Evolutionary conservation across 2,113 vertebrate species (phyloP), one percentile per base, ranked within the genome.

Genomic region (Apistogramma diplotaenia): DNA sequence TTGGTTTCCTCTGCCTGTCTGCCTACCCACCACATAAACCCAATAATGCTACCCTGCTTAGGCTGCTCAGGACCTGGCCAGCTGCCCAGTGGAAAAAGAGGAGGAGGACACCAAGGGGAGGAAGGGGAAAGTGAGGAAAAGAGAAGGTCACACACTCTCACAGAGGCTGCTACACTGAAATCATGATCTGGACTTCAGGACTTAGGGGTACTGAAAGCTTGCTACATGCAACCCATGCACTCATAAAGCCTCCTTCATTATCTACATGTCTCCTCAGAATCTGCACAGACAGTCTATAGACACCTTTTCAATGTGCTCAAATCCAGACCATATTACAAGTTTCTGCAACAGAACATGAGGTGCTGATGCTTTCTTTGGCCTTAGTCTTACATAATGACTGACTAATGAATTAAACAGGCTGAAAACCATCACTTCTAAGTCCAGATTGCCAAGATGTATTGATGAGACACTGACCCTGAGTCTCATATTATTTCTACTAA

Each of bases 11-110:
- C 82, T 81, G 89, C 88, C 89, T 89, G 91, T 89, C 91, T 90
- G 83, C 86, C 89, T 89, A 84, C 89, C 83, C 86, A 85, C 80
- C 89, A 88, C 89, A 92, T 89, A 90, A 91, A 94, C 86, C 90
- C 85, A 92, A 93, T 93, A 94, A 93, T 81, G 87, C 87, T 88
- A 89, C 84, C 81, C 80, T 76, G 82, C 85, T 81, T 74, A 55
- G 89, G 71, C 91, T 82, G 76, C 87, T 85, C 60, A 9, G 79
- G 79, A 81, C 76, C 84, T 92, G 91, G 89, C 82, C 82, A n/a
- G 65, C 33, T 5, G 86, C 91, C 87, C 84, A 87, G 77, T 92
- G 91, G 89, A 91, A 92, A 91, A 89, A 88, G 81, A 89, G 78
- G 82, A 88, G 81, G 84, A 88, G 78, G 74, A 88, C 83, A 79